Percentiles rank a stretch among this genome's conserved stretches.
Conservation (phyloP, 2,888 invertebrate species). For the Eremobia ochroleuca region DNA sequence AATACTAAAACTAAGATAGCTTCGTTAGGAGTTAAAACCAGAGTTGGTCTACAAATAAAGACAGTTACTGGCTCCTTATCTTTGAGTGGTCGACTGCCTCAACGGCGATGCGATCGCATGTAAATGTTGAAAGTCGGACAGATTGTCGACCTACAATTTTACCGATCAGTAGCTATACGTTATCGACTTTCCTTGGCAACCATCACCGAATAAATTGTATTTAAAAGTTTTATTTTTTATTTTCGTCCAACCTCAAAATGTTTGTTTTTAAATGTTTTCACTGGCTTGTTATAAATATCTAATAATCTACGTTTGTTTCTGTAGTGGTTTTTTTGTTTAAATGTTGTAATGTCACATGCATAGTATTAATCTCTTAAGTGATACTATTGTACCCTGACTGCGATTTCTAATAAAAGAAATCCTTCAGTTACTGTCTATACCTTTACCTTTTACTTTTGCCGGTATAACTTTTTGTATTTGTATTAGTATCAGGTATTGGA, state of each 20-base stretch:
- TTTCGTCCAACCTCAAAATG: conserved; percentile 60
- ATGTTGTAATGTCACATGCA: neutral
- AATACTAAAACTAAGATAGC: conserved; percentile 52
- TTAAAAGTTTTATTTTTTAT: conserved; percentile 60
- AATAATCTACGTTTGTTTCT: conserved; percentile 40
- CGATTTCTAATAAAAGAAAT: conserved; percentile 10
- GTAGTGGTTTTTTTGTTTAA: conserved; percentile 3
- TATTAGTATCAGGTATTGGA: neutral
- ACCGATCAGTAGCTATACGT: conserved; percentile 63
- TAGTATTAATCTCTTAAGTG: neutral
- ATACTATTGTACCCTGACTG: neutral
- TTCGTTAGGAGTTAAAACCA: conserved; percentile 45
- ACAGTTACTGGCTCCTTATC: conserved; percentile 64
- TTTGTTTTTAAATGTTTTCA: conserved; percentile 47
- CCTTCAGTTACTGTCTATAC: too few relatives aligned
- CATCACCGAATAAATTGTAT: conserved; percentile 61
- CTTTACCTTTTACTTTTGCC: too few relatives aligned
- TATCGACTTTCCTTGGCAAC: conserved; percentile 68
- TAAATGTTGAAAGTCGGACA: conserved; percentile 68
- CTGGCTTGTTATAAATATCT: conserved; percentile 50
- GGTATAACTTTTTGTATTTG: too few relatives aligned
- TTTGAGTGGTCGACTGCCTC: conserved; percentile 50
- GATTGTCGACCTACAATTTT: conserved; percentile 69
- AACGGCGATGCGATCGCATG: conserved; percentile 60
- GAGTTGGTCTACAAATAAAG: conserved; percentile 53